Evolutionary conservation across 2,797 vertebrate species (phyloP).

Genomic region (Acanthurus tractus): DNA sequence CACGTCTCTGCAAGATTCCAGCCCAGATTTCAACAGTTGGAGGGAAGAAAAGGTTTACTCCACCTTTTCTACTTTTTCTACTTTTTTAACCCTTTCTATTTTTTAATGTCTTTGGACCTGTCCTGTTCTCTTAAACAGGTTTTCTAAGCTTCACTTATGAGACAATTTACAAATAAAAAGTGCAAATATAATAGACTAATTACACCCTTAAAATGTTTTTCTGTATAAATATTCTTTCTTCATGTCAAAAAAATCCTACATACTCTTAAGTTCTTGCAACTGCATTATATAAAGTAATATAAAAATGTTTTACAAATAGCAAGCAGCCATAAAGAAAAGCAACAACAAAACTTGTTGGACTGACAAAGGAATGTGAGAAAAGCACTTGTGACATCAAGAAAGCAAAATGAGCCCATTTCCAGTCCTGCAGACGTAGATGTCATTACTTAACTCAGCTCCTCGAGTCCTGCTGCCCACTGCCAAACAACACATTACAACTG

Average conservation of each 20-base stretch:
- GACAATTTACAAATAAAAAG: neutral
- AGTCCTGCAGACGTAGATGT: neutral
- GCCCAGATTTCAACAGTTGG: constrained; percentile 57
- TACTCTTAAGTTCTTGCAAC: neutral
- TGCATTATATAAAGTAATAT: neutral
- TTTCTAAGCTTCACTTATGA: neutral
- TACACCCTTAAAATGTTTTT: neutral
- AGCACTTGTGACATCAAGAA: neutral
- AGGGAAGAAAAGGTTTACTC: constrained; percentile 45
- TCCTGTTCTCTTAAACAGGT: neutral
- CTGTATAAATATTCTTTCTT: neutral
- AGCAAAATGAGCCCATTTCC: neutral
- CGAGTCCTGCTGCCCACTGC: neutral
- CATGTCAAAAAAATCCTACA: neutral
- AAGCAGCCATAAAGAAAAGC: neutral
- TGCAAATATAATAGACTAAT: neutral
- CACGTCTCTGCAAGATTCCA: constrained; percentile 83
- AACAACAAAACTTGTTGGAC: neutral
- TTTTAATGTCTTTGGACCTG: neutral
- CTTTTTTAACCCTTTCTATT: neutral
- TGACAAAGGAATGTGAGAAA: neutral
- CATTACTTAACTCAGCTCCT: neutral
- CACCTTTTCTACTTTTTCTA: constrained; percentile 18
- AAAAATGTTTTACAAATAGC: neutral
- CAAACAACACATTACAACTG: constrained; percentile 40